Evolutionary conservation across 1,140 invertebrate species (phyloP).

Genomic region (Drosophila tsacasi): DNA sequence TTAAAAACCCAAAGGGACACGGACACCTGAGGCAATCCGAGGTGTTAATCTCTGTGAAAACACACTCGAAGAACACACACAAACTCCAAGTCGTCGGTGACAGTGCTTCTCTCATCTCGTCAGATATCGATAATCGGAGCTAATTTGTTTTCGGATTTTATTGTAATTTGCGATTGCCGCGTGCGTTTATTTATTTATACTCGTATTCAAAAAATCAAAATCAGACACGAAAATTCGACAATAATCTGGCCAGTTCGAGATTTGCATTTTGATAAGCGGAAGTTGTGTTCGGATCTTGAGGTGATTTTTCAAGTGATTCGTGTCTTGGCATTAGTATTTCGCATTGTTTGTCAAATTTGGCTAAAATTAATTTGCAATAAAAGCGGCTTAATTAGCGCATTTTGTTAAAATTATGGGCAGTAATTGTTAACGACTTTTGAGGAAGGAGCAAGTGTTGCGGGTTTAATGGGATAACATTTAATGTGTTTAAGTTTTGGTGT

Average conservation of each 20-base stretch:
- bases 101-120: conserved; percentile 19
- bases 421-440: conserved; percentile 43
- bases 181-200: conserved; percentile 77
- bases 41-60: conserved; percentile 44
- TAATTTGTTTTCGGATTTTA: conserved; percentile 67
- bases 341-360: conserved; percentile 49
- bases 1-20: conserved; percentile 36
- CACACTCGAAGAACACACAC: conserved; percentile 15
- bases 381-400: conserved; percentile 65
- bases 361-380: conserved; percentile 58
- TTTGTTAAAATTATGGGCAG: conserved; percentile 64
- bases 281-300: conserved; percentile 41
- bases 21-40: conserved; percentile 52
- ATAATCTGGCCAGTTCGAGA: conserved; percentile 48
- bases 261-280: conserved; percentile 78
- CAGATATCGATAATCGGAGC: conserved; percentile 67
- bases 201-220: conserved; percentile 36
- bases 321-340: conserved; percentile 4
- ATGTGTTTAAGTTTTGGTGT: neutral
- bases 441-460: conserved; percentile 12
- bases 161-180: conserved; percentile 64
- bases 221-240: conserved; percentile 19
- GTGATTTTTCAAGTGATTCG: conserved; percentile 25
- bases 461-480: conserved; percentile 1
- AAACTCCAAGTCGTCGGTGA: neutral